These are phyloP conservation scores for Stegodyphus dumicola DNA, from an alignment of 1,140 invertebrate species.

Conservation along the genomic window DNA sequence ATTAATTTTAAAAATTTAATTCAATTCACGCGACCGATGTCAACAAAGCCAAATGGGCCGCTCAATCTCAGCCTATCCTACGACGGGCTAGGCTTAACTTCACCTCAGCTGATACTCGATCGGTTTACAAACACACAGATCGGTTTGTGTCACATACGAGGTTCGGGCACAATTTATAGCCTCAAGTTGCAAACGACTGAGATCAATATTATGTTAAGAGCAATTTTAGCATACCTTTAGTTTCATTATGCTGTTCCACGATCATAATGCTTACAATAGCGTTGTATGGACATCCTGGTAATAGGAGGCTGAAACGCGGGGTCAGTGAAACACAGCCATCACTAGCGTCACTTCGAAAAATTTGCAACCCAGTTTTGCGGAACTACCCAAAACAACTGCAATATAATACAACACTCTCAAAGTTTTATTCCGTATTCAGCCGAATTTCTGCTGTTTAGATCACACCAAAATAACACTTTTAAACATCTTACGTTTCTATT, in stretches of 20 bases:
- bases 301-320: constrained; percentile 16
- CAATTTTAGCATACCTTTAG: background rate
- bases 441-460: no score
- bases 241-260: background rate
- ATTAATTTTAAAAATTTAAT: background rate
- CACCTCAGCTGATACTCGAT: constrained; percentile 33
- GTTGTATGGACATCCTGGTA: constrained; percentile 20
- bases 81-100: constrained; percentile 13
- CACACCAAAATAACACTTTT: no score
- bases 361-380: background rate
- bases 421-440: background rate
- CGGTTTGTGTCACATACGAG: background rate
- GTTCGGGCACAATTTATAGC: background rate
- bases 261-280: background rate
- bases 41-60: constrained; percentile 18
- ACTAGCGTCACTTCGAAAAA: constrained; percentile 32
- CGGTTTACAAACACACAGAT: constrained; percentile 15
- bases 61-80: constrained; percentile 12
- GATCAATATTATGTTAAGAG: background rate
- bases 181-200: background rate
- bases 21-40: constrained; percentile 1
- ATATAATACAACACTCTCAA: background rate
- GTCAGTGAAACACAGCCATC: constrained; percentile 44
- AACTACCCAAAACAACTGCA: background rate
- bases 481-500: no score